These are phyloP conservation scores for Hydractinia symbiolongicarpus DNA, from an alignment of 30 jellyfish, hydroid and myxozoan species.

Conservation along the genomic window DNA sequence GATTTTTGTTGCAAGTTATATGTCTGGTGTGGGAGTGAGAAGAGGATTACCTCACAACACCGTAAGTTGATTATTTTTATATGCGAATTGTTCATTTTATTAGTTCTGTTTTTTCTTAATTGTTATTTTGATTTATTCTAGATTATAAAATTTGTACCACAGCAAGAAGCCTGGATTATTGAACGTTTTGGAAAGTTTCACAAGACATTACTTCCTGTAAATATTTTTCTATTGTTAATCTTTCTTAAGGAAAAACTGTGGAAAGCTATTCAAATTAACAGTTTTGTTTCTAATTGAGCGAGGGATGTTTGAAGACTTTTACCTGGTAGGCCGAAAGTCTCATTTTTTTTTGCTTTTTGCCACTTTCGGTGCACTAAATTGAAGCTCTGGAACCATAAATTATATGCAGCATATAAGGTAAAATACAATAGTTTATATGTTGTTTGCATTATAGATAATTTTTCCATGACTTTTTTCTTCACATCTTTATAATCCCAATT, in stretches of 20 bases:
- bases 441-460: no score
- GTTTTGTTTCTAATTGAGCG: not conserved
- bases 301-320: no score
- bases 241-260: not conserved
- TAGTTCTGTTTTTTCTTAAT: not conserved
- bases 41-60: conserved; percentile 29
- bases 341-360: no score
- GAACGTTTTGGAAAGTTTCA: conserved; percentile 94
- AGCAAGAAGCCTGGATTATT: conserved; percentile 98
- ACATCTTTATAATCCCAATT: no score
- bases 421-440: no score
- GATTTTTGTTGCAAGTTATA: not conserved
- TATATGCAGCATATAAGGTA: no score
- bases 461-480: no score
- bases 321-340: no score
- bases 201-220: conserved; percentile 67
- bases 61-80: not conserved
- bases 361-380: no score
- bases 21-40: conserved; percentile 30
- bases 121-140: conserved; percentile 6
- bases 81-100: not conserved
- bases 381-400: no score
- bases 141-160: conserved; percentile 94
- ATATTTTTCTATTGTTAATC: not conserved
- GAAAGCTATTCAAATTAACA: not conserved